Evolutionary conservation across 2,797 vertebrate species (phyloP).

Genomic region (Pseudochaenichthys georgianus): DNA sequence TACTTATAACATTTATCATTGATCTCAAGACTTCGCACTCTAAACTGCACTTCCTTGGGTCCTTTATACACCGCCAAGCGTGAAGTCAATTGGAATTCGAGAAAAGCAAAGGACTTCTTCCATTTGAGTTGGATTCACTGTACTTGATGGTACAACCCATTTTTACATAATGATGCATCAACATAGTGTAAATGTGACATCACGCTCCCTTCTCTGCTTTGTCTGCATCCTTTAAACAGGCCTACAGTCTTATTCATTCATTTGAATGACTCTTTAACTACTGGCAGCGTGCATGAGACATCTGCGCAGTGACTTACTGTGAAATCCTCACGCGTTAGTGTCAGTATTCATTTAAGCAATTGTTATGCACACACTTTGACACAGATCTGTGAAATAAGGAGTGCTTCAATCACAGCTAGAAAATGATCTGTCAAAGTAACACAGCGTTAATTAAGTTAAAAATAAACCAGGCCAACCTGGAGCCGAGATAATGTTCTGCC

Average conservation of each 20-base stretch:
- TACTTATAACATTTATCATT: too few relatives aligned
- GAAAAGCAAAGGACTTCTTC: too few relatives aligned
- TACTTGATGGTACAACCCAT: not conserved
- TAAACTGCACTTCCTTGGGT: too few relatives aligned
- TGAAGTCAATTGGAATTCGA: too few relatives aligned
- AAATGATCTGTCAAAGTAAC: conserved; percentile 5
- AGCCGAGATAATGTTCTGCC: conserved; percentile 9
- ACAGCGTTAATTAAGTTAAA: not conserved
- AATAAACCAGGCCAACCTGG: conserved; percentile 25
- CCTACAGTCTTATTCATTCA: not conserved
- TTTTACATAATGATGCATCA: not conserved
- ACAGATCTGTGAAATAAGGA: not conserved
- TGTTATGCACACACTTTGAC: not conserved
- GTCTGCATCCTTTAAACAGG: not conserved
- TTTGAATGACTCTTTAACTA: not conserved
- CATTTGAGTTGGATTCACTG: not conserved
- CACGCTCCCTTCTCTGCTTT: not conserved
- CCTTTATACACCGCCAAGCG: too few relatives aligned
- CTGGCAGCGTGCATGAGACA: not conserved
- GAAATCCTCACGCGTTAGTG: not conserved
- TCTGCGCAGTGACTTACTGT: not conserved
- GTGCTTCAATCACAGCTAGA: not conserved
- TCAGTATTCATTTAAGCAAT: not conserved
- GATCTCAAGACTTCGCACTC: too few relatives aligned
- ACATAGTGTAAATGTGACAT: not conserved